Evolutionary conservation across 2,888 invertebrate species (phyloP).

Genomic region (Digitonthophagus gazella): DNA sequence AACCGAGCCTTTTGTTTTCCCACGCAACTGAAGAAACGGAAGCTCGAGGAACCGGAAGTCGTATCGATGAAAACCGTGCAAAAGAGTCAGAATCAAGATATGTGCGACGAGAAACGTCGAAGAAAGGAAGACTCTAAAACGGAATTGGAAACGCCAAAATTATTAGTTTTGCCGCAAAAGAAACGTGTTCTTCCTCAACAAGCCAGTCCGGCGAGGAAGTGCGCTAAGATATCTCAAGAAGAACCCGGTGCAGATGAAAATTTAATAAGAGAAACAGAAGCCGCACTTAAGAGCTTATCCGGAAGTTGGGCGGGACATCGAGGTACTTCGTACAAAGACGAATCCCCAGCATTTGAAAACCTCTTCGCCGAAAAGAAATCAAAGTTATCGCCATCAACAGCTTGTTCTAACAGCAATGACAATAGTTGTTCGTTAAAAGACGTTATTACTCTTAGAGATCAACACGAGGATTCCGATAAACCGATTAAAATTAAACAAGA

Average conservation of each 20-base stretch:
- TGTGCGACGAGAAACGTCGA: conserved; percentile 49
- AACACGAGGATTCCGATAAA: conserved; percentile 43
- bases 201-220: conserved; percentile 48
- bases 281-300: conserved; percentile 81
- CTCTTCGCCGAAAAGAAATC: conserved; percentile 78
- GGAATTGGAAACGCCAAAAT: conserved; percentile 43
- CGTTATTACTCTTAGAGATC: conserved; percentile 56
- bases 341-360: conserved; percentile 79
- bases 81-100: conserved; percentile 30
- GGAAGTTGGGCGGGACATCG: conserved; percentile 79
- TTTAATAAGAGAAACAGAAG: conserved; percentile 83
- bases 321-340: conserved; percentile 66
- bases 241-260: conserved; percentile 68
- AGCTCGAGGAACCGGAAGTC: conserved; percentile 55
- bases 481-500: conserved; percentile 44
- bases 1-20: conserved; percentile 51
- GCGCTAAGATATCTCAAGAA: conserved; percentile 52
- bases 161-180: conserved; percentile 59
- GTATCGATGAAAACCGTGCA: conserved; percentile 36
- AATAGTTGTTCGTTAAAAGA: conserved; percentile 68
- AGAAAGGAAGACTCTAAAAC: conserved; percentile 46
- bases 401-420: conserved; percentile 58
- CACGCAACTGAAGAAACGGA: conserved; percentile 66
- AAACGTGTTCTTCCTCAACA: conserved; percentile 54
- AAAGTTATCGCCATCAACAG: conserved; percentile 65